These are phyloP conservation scores for Flabesymbios commensalis DNA, from an alignment of 2,888 invertebrate genomes.

Conservation along the genomic window DNA sequence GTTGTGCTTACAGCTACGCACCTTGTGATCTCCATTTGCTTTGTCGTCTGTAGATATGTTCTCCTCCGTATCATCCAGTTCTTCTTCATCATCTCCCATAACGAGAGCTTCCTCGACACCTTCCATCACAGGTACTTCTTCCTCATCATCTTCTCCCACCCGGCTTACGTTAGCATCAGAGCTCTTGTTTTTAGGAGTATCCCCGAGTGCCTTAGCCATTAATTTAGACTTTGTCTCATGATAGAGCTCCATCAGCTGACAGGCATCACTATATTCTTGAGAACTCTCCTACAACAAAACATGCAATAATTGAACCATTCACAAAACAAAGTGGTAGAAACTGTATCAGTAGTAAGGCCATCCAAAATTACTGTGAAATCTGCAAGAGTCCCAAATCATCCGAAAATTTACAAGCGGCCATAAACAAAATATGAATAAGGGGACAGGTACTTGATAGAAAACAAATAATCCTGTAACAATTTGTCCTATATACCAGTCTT, in stretches of 20 bases:
- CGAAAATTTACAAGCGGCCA: too few relatives aligned
- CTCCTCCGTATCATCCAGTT: not conserved
- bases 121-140: not conserved
- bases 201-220: constrained; percentile 57
- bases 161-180: not conserved
- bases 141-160: constrained; percentile 9
- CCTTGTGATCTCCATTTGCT: too few relatives aligned
- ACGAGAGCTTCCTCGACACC: not conserved
- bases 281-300: constrained; percentile 5
- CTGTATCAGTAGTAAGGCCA: not conserved
- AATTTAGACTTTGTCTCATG: constrained; percentile 67
- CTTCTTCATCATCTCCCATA: not conserved
- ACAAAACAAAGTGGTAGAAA: not conserved
- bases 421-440: too few relatives aligned
- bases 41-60: not conserved
- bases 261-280: constrained; percentile 87
- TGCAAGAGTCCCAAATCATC: too few relatives aligned
- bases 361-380: not conserved
- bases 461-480: too few relatives aligned
- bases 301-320: not conserved
- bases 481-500: too few relatives aligned
- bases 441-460: too few relatives aligned
- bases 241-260: constrained; percentile 84
- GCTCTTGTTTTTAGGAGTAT: constrained; percentile 10
- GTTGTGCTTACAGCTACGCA: too few relatives aligned